Evolutionary conservation across 1,140 invertebrate genomes (phyloP).

Genomic region (Onthophagus taurus): DNA sequence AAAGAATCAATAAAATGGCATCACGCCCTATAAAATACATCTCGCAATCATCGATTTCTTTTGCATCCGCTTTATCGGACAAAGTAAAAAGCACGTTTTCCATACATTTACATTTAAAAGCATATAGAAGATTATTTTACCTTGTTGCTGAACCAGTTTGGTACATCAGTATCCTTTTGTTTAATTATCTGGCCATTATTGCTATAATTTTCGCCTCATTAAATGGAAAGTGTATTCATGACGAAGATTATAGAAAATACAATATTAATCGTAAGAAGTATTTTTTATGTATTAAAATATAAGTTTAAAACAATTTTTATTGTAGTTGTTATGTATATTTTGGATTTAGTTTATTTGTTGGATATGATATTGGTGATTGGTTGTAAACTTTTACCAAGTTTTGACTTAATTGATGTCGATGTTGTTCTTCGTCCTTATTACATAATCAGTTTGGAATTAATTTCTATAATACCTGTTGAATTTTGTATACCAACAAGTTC

Average conservation of each 20-base stretch:
- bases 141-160: slow-evolving; percentile 4
- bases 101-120: no score
- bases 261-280: background rate
- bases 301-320: background rate
- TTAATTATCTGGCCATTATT: background rate
- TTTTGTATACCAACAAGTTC: no score
- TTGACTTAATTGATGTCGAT: slow-evolving; percentile 5
- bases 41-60: no score
- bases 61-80: no score
- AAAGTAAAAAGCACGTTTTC: no score
- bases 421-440: background rate
- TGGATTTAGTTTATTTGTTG: background rate
- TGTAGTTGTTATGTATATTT: background rate
- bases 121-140: no score
- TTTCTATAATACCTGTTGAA: slow-evolving; percentile 7
- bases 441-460: background rate
- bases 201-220: background rate
- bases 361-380: slow-evolving; percentile 3
- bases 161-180: background rate
- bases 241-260: background rate
- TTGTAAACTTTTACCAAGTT: slow-evolving; percentile 5
- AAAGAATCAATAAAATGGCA: no score
- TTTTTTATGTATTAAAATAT: background rate
- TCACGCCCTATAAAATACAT: no score
- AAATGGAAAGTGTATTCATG: background rate